Base-by-base conservation (phyloP, 2,797 vertebrate species). In the Chanos chanos region DNA sequence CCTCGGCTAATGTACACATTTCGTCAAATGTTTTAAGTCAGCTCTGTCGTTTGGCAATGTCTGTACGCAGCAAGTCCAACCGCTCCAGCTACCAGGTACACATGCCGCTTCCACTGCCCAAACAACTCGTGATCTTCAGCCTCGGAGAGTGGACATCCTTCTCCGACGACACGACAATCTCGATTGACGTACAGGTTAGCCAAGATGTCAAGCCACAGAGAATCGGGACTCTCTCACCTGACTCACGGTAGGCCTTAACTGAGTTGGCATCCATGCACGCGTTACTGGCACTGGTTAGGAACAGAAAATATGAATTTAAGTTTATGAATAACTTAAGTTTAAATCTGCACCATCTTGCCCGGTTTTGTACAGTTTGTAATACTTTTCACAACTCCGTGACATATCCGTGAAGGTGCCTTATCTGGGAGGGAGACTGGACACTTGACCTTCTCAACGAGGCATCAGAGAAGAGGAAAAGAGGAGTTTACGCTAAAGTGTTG, bases 401-500 rank as follows among this genome's bases (percentile, higher is more conserved):
- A n/a, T 61, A 5, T 50, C 13, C 22, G 16, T 66, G 21, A 83
- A 95, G 94, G 80, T 94, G 88, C 34, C 79, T 95, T 43, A 87
- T 87, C 27, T 94, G 93, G 92, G 90, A 94, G 74, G 91, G 85
- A 7, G 83, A 84, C 25, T 96, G 93, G 94, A 88, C 75, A 19
- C 0, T 74, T 7, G 91, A 92, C 67, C 21, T 94, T 25, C 66
- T 86, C 36, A 59, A 80, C 50, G 86, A 82, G 47, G 89, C 90
- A 0, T 79, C 85, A 64, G 84, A 85, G 68, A 83, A 84, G 57
- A 76, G 83, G 66, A 69, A 89, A 51, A 89, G 70, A 68, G 89
- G 92, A 56, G 82, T 86, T 24, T 87, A 85, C 66, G 89, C 88
- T 43, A 94, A 92, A 79, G 86, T 96, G 60, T 61, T 92, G 39